These are phyloP conservation scores for Caenorhabditis wallacei DNA, from an alignment of 2,888 invertebrate genomes.

Conservation along the genomic window DNA sequence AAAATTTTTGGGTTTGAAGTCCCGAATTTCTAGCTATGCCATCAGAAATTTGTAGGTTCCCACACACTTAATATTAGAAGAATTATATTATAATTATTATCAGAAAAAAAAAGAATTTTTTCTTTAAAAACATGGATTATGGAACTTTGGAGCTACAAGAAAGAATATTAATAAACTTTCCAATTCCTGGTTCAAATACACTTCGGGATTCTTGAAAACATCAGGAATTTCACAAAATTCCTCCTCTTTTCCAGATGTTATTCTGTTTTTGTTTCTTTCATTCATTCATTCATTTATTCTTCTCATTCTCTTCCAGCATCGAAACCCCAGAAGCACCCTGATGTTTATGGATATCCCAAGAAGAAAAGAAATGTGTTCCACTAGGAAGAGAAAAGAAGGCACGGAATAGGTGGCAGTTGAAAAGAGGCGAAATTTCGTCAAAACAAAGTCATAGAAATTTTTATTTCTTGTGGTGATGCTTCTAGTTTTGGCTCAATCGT, in stretches of 20 bases:
- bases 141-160: too few species aligned
- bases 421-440: conserved; percentile 40
- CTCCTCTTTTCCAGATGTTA: background rate
- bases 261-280: conserved; percentile 23
- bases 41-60: too few species aligned
- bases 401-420: conserved; percentile 50
- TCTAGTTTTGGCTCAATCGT: conserved; percentile 48
- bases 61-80: too few species aligned
- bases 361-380: conserved; percentile 5
- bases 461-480: conserved; percentile 60
- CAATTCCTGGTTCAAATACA: conserved; percentile 18
- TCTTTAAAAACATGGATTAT: too few species aligned
- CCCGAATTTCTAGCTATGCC: too few species aligned
- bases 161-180: too few species aligned
- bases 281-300: background rate
- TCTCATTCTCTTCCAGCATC: conserved; percentile 2
- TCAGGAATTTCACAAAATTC: conserved; percentile 15
- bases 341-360: conserved; percentile 46
- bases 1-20: too few species aligned
- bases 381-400: background rate
- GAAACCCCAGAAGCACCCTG: background rate
- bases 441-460: conserved; percentile 65
- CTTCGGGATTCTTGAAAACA: conserved; percentile 7
- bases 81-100: too few species aligned
- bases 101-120: too few species aligned